Percentiles rank a stretch among this genome's conserved stretches.
Conservation (phyloP, 2,113 vertebrate species). For the Bungarus multicinctus region DNA sequence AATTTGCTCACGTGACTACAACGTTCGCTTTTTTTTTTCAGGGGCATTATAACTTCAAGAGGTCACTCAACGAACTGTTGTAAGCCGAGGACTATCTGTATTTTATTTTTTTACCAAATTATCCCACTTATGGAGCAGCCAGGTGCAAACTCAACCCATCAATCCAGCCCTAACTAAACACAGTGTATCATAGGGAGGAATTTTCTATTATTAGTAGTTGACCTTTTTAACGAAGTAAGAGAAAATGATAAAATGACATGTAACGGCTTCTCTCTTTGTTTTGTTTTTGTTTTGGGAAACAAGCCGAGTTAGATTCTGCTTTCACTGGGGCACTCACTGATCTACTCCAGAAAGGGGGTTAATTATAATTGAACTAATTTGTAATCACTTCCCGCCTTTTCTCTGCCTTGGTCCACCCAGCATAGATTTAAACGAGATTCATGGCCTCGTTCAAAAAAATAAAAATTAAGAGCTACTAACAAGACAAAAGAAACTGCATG, state of each 20-base stretch:
- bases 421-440: constrained; percentile 31
- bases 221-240: constrained; percentile 64
- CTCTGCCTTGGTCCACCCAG: constrained; percentile 33
- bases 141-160: constrained; percentile 59
- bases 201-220: constrained; percentile 74
- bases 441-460: neutral
- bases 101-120: constrained; percentile 98
- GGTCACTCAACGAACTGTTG: neutral
- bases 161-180: constrained; percentile 67
- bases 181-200: constrained; percentile 64
- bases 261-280: constrained; percentile 60
- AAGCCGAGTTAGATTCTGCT: constrained; percentile 54
- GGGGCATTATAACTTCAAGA: fast-evolving
- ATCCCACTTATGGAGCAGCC: constrained; percentile 75
- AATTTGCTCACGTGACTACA: neutral
- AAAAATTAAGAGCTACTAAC: neutral
- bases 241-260: constrained; percentile 45
- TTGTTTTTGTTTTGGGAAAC: constrained; percentile 44
- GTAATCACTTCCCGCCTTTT: constrained; percentile 41
- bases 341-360: constrained; percentile 23
- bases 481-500: constrained; percentile 18
- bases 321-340: constrained; percentile 18
- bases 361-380: constrained; percentile 6
- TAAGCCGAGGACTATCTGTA: constrained; percentile 52
- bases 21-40: neutral